Evolutionary conservation across 2,113 vertebrate genomes (phyloP).

Genomic region (Acinonyx jubatus): DNA sequence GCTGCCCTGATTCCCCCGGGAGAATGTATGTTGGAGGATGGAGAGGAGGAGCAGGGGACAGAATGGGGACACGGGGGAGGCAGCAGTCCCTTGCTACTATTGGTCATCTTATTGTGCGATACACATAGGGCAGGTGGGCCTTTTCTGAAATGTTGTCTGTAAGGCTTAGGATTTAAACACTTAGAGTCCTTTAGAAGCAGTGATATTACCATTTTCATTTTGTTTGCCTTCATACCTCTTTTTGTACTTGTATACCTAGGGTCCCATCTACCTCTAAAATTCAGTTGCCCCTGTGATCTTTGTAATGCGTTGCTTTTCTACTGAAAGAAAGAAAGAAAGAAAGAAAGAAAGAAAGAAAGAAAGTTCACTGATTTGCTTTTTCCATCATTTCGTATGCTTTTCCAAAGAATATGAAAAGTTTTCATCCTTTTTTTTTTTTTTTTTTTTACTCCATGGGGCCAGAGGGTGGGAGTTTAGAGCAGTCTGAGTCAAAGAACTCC

Average conservation of each 20-base stretch:
- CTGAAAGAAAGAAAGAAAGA: not conserved
- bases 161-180: not conserved
- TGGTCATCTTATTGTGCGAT: not conserved
- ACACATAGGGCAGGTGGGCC: rapidly evolving
- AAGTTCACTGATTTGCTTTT: not conserved
- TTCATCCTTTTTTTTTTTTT: not conserved
- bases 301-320: not conserved
- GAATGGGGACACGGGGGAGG: not conserved
- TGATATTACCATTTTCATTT: not conserved
- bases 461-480: not conserved
- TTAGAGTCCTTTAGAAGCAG: not conserved
- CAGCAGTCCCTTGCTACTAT: not conserved
- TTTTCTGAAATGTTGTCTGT: not conserved
- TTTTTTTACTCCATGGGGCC: not conserved
- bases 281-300: not conserved
- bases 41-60: not conserved
- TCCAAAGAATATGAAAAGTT: not conserved
- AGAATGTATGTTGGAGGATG: not conserved
- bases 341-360: not conserved
- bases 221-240: not conserved
- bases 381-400: not conserved
- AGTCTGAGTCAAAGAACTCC: not conserved
- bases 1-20: not conserved
- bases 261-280: not conserved
- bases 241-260: not conserved